phyloP scores from a whole-genome alignment of 2,113 vertebrate species.

The Salminus brasiliensis region DNA sequence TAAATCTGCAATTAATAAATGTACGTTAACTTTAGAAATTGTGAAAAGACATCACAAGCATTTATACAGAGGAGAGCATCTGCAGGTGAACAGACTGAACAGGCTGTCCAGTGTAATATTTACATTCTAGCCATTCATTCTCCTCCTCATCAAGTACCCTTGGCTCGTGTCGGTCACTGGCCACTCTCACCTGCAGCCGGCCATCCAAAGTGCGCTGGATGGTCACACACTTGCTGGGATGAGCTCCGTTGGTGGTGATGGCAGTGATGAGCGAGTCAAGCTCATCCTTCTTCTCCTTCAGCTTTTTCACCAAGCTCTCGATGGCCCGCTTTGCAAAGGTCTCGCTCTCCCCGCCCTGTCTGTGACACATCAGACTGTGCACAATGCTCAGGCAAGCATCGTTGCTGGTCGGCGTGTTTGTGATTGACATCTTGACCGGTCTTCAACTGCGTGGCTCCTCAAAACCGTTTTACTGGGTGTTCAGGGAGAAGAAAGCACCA shows the following conservation, averaged over 20 bases:
- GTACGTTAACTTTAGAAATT: no score
- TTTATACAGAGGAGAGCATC: no score
- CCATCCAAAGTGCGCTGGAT: conserved; percentile 96
- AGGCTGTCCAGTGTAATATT: no score
- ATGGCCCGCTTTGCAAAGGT: conserved; percentile 96
- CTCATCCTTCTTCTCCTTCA: conserved; percentile 99
- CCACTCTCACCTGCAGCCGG: conserved; percentile 85
- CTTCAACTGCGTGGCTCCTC: neutral
- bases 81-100: no score
- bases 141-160: no score
- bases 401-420: conserved; percentile 95
- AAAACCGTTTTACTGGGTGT: neutral
- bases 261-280: conserved; percentile 96
- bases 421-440: conserved; percentile 85
- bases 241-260: conserved; percentile 96
- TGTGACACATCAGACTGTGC: conserved; percentile 97
- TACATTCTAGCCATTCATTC: no score
- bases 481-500: neutral
- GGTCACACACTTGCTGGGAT: conserved; percentile 97
- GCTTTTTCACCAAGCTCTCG: conserved; percentile 95
- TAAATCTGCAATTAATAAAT: no score
- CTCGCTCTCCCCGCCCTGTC: conserved; percentile 96
- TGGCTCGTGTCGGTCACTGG: neutral
- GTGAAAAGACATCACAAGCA: no score
- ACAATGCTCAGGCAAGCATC: conserved; percentile 98